Evolutionary conservation across 2,888 invertebrate species (phyloP).

Genomic region (Synergus umbraculus): DNA sequence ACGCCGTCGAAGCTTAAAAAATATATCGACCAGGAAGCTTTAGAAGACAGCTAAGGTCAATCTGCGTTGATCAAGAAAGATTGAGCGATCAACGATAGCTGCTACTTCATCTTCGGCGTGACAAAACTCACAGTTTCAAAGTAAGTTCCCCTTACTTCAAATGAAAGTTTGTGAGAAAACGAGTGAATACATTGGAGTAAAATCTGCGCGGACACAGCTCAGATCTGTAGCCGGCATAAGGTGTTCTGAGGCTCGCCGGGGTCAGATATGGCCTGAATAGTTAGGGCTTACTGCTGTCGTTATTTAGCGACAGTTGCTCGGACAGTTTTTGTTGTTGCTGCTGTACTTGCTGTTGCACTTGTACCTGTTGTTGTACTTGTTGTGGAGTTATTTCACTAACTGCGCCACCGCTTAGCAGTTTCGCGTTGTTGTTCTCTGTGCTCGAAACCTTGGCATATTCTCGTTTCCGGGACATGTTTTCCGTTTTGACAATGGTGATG

Average conservation of each 20-base stretch:
- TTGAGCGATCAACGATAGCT: not conserved
- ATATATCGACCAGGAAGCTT: slow-evolving; percentile 27
- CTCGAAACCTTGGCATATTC: slow-evolving; percentile 76
- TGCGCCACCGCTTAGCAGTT: slow-evolving; percentile 75
- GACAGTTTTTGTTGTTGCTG: slow-evolving; percentile 66
- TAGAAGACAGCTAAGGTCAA: not conserved
- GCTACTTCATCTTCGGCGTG: slow-evolving; percentile 29
- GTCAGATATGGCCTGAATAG: slow-evolving; percentile 76
- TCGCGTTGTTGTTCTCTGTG: slow-evolving; percentile 75
- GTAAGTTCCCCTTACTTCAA: slow-evolving; percentile 65
- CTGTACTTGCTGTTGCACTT: slow-evolving; percentile 39
- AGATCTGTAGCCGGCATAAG: slow-evolving; percentile 55
- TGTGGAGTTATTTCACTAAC: slow-evolving; percentile 68
- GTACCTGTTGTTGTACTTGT: slow-evolving; percentile 23
- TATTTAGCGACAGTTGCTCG: slow-evolving; percentile 72
- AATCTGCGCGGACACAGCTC: slow-evolving; percentile 71
- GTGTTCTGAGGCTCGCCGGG: slow-evolving; percentile 65
- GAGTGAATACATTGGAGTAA: slow-evolving; percentile 73
- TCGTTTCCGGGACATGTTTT: slow-evolving; percentile 76
- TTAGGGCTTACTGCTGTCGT: slow-evolving; percentile 76
- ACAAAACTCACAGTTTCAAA: not conserved
- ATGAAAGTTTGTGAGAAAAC: slow-evolving; percentile 75
- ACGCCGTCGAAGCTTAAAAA: slow-evolving; percentile 35
- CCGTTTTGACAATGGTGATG: slow-evolving; percentile 82
- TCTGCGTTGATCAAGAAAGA: not conserved